Percentiles rank a stretch among this genome's conserved stretches.
Evolutionary conservation across 2,888 invertebrate species (phyloP).

Genomic region (Crematogaster levior): DNA sequence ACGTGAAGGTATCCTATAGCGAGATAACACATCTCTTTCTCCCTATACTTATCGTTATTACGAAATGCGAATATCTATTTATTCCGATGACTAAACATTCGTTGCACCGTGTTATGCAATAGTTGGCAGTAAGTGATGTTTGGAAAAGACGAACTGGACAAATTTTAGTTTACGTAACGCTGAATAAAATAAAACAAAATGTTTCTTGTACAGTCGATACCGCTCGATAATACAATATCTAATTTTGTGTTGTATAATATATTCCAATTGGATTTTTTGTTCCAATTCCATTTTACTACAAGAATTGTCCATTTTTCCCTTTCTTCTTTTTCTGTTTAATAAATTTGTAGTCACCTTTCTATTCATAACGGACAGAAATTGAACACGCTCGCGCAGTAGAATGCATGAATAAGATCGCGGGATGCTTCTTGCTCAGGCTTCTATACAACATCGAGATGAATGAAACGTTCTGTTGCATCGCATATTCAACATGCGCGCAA

Average conservation of each 20-base stretch:
- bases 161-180: slow-evolving; percentile 8
- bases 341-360: not conserved
- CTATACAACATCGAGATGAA: slow-evolving; percentile 22
- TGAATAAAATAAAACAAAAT: not conserved
- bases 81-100: slow-evolving; percentile 44
- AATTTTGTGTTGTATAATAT: not conserved
- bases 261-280: not conserved
- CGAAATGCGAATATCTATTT: slow-evolving; percentile 7
- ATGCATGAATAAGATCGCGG: slow-evolving; percentile 8
- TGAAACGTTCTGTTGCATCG: slow-evolving; percentile 29
- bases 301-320: too few relatives aligned
- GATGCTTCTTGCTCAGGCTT: slow-evolving; percentile 11
- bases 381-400: slow-evolving; percentile 8
- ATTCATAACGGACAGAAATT: slow-evolving; percentile 12
- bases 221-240: not conserved
- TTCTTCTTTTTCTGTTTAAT: not conserved
- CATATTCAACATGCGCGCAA: slow-evolving; percentile 22
- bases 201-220: too few relatives aligned
- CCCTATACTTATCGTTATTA: not conserved
- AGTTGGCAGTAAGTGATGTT: not conserved
- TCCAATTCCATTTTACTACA: too few relatives aligned
- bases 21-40: not conserved
- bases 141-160: not conserved
- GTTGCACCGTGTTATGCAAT: slow-evolving; percentile 1
- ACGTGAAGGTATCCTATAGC: not conserved